Conservation (phyloP, 92 coral and sea anemone species). For the Heteractis magnifica region DNA sequence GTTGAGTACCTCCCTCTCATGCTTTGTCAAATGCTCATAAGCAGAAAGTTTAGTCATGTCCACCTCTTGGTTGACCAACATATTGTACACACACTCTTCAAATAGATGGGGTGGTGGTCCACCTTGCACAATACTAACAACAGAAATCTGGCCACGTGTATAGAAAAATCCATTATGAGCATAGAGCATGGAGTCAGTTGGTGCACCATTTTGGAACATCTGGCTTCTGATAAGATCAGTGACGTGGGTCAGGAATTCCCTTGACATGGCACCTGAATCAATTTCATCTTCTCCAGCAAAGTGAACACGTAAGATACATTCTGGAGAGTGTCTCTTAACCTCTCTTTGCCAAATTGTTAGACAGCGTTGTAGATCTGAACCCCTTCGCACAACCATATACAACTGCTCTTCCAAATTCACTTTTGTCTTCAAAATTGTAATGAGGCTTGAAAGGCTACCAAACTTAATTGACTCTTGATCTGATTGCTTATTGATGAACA, state of each 20-base stretch:
- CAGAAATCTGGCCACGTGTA: conserved; percentile 49
- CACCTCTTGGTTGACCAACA: conserved; percentile 45
- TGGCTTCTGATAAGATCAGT: conserved; percentile 18
- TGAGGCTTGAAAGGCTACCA: neutral
- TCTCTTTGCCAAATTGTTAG: conserved; percentile 61
- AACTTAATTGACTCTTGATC: neutral
- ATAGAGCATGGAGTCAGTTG: conserved; percentile 35
- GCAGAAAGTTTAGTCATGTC: conserved; percentile 34
- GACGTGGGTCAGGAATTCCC: conserved; percentile 48
- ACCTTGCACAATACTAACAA: conserved; percentile 53
- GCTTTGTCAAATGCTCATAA: neutral
- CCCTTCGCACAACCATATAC: conserved; percentile 32
- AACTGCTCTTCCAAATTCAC: neutral
- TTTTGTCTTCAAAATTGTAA: neutral
- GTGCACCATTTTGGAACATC: conserved; percentile 57
- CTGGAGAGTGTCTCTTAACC: conserved; percentile 44
- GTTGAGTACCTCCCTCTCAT: conserved; percentile 13
- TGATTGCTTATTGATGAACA: neutral
- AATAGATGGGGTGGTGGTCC: conserved; percentile 57
- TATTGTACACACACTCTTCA: conserved; percentile 40
- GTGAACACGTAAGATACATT: conserved; percentile 48
- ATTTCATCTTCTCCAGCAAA: conserved; percentile 64
- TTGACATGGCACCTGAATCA: conserved; percentile 63
- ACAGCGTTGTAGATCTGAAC: conserved; percentile 45
- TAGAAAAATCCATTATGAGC: conserved; percentile 50